Evolutionary conservation across 1,140 invertebrate genomes (phyloP), one percentile per base, ranked within the genome.

Genomic region (Drosophila orosa): DNA sequence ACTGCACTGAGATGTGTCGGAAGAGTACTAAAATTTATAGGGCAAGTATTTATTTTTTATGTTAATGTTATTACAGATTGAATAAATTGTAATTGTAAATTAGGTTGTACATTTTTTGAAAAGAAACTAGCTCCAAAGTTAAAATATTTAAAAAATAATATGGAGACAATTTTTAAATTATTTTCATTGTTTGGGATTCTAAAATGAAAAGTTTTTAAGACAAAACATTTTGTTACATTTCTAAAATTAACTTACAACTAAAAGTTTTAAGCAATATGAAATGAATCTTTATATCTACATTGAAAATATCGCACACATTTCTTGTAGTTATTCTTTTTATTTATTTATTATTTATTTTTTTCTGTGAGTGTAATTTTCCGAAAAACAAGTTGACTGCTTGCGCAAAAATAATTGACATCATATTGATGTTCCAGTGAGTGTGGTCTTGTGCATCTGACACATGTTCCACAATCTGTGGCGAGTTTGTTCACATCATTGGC

Each of bases 321-420:
- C 0, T 1, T 12, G 0, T 12, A 6, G 3, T n/a, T n/a, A n/a
- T n/a, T n/a, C n/a, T n/a, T n/a, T n/a, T n/a, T n/a, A n/a, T n/a
- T n/a, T n/a, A n/a, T n/a, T n/a, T n/a, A n/a, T n/a, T n/a, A n/a
- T n/a, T n/a, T n/a, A n/a, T n/a, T n/a, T n/a, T n/a, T 29, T 47
- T 33, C 33, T 61, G 48, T 27, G 12, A 22, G 35, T 59, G 54
- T 57, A 29, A 47, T 35, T 58, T 35, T n/a, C 19, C 22, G 39
- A 42, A 83, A 74, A 82, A 60, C 58, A 59, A 62, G 77, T 69
- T 50, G 47, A 56, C 58, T 68, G 69, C 55, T 74, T 55, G 58
- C 25, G 40, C 39, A 58, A 74, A 82, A 78, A 78, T 78, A 83
- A 82, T 82, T 78, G 80, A 82, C 63, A 69, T 71, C 59, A 58